phyloP scores from a whole-genome alignment of 2,113 vertebrate species.

The Calidris pugnax region DNA sequence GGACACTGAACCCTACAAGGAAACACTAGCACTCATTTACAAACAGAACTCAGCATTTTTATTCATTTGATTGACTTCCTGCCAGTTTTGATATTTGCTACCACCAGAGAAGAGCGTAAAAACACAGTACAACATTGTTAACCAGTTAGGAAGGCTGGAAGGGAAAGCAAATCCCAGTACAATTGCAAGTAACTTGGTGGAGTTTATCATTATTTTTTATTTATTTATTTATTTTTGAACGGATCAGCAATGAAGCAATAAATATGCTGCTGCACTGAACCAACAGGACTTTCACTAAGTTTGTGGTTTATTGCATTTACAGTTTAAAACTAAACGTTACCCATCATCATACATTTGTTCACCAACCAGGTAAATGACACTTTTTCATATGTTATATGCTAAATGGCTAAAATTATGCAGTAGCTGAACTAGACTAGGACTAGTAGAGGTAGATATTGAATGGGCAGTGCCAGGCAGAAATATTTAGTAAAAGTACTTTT shows the following conservation, averaged over 20 bases:
- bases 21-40: conserved; percentile 55
- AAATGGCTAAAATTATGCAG: conserved; percentile 34
- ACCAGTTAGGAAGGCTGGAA: conserved; percentile 50
- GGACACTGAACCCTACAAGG: neutral
- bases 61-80: conserved; percentile 63
- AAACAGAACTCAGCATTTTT: conserved; percentile 63
- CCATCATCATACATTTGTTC: conserved; percentile 28
- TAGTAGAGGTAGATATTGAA: conserved; percentile 62
- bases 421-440: conserved; percentile 40
- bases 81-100: conserved; percentile 36
- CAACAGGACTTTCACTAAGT: conserved; percentile 14
- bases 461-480: conserved; percentile 61
- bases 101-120: conserved; percentile 53
- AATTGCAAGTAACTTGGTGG: conserved; percentile 41
- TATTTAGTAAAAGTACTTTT: neutral
- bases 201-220: neutral
- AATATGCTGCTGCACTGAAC: conserved; percentile 34
- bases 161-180: conserved; percentile 55
- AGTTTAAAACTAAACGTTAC: conserved; percentile 31
- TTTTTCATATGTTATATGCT: neutral
- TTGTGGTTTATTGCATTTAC: conserved; percentile 63
- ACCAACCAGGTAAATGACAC: neutral
- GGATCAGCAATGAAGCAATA: conserved; percentile 41
- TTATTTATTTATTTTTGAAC: neutral
- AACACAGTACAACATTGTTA: conserved; percentile 58